Percentiles rank a stretch among this genome's conserved stretches.
phyloP scores from a whole-genome alignment of 2,888 invertebrate genomes.

The Tetrapedia diversipes region DNA sequence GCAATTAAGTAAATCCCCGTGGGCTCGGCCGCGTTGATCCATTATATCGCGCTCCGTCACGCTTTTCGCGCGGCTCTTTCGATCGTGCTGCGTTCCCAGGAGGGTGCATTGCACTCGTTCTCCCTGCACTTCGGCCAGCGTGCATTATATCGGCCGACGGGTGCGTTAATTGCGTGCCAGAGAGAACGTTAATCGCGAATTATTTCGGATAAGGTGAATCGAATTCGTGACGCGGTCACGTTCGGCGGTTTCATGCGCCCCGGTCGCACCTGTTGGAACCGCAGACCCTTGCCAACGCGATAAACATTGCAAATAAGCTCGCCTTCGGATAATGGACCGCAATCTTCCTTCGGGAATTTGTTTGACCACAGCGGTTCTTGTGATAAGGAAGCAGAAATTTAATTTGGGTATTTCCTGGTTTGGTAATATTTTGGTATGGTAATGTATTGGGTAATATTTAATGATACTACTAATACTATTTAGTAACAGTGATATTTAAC shows the following conservation, averaged over 20 bases:
- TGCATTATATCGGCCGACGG: neutral
- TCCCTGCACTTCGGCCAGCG: neutral
- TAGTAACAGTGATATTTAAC: too few relatives aligned
- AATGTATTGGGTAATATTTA: too few relatives aligned
- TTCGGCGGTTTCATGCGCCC: neutral
- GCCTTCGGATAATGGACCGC: neutral
- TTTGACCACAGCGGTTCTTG: neutral
- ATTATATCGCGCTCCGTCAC: slow-evolving; percentile 67
- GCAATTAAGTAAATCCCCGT: slow-evolving; percentile 81
- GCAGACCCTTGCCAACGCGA: neutral
- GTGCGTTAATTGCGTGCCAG: slow-evolving; percentile 24
- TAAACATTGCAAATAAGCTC: slow-evolving; percentile 25
- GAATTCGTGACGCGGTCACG: slow-evolving; percentile 7
- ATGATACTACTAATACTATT: too few relatives aligned
- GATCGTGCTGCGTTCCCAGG: neutral
- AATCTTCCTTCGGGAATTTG: slow-evolving; percentile 9
- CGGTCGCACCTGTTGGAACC: slow-evolving; percentile 19
- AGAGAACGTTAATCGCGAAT: slow-evolving; percentile 23
- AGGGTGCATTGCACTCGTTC: slow-evolving; percentile 8
- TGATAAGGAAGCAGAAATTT: neutral
- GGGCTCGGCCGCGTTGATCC: slow-evolving; percentile 67
- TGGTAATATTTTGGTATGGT: too few relatives aligned
- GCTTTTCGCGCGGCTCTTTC: slow-evolving; percentile 57
- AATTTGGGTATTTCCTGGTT: neutral
- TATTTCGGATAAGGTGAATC: slow-evolving; percentile 10